phyloP scores from a whole-genome alignment of 1,140 invertebrate species.

The Aphis gossypii region DNA sequence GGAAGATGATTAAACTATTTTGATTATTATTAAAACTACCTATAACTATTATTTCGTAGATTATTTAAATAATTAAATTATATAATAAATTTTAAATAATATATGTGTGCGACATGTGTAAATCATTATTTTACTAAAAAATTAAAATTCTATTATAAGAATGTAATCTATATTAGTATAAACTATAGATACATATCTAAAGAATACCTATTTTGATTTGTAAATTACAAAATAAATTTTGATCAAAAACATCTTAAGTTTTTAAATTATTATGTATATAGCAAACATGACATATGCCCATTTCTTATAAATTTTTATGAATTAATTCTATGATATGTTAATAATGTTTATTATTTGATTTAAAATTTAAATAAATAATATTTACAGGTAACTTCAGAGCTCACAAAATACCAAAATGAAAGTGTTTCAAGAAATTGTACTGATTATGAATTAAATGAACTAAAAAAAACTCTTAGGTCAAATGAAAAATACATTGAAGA shows the following conservation, averaged over 20 bases:
- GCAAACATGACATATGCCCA: background rate
- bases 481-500: conserved; percentile 59
- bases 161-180: too few species aligned
- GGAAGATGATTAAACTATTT: too few species aligned
- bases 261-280: background rate
- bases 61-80: too few species aligned
- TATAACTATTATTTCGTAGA: too few species aligned
- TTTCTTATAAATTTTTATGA: too few species aligned
- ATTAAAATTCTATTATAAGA: too few species aligned
- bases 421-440: conserved; percentile 28
- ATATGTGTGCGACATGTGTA: too few species aligned
- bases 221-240: background rate
- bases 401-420: conserved; percentile 40
- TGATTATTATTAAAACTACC: too few species aligned
- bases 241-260: background rate
- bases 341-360: background rate
- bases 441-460: conserved; percentile 53
- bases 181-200: background rate
- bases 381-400: conserved; percentile 43
- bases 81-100: too few species aligned
- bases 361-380: too few species aligned
- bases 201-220: background rate
- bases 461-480: conserved; percentile 58
- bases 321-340: background rate
- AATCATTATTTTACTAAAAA: too few species aligned